Conservation (phyloP, 2,888 invertebrate genomes). For the Sinotaia quadrata region DNA sequence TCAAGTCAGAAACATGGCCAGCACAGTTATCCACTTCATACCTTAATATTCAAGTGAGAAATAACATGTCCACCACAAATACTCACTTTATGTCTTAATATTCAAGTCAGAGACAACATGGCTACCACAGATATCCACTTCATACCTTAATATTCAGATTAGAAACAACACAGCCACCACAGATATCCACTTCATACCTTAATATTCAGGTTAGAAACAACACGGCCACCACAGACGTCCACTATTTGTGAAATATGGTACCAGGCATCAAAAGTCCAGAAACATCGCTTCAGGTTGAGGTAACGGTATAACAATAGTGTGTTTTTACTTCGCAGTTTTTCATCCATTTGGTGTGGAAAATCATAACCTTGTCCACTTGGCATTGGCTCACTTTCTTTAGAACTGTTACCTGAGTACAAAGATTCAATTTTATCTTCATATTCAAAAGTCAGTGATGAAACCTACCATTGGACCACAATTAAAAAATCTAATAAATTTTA, state of each 20-base stretch:
- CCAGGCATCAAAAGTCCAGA: conserved; percentile 73
- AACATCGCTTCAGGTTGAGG: conserved; percentile 70
- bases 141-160: not conserved
- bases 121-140: not conserved
- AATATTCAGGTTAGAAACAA: conserved; percentile 70
- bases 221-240: conserved; percentile 71
- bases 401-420: not conserved
- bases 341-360: conserved; percentile 65
- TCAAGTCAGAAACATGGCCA: too few relatives aligned
- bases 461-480: too few relatives aligned
- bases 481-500: too few relatives aligned
- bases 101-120: not conserved
- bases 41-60: too few relatives aligned
- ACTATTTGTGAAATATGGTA: conserved; percentile 72
- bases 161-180: conserved; percentile 33
- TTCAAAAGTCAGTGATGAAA: too few relatives aligned
- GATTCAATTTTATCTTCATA: too few relatives aligned
- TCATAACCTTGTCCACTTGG: conserved; percentile 46
- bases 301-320: conserved; percentile 69
- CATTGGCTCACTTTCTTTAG: not conserved
- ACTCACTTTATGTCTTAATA: not conserved
- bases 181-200: conserved; percentile 20
- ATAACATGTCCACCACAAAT: not conserved
- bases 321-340: conserved; percentile 52
- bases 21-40: too few relatives aligned